These are phyloP conservation scores for Dimorphilus gyrociliatus DNA, from an alignment of 2,888 invertebrate species.

Conservation along the genomic window DNA sequence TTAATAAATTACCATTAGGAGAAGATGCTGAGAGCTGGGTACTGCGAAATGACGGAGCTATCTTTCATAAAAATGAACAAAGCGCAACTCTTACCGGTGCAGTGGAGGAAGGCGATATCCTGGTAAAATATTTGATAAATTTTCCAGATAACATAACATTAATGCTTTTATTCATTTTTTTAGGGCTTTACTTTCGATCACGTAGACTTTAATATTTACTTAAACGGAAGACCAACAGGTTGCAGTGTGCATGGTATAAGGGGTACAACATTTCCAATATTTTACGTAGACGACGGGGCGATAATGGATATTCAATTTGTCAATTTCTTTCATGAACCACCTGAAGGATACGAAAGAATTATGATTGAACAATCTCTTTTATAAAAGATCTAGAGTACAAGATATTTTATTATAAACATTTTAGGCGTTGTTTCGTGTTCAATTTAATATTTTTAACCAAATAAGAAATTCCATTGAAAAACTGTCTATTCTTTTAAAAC, in stretches of 20 bases:
- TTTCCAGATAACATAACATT: background rate
- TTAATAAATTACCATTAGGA: constrained; percentile 72
- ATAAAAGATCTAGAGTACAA: too few species aligned
- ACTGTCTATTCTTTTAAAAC: too few species aligned
- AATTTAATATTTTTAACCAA: too few species aligned
- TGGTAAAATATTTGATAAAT: constrained; percentile 41
- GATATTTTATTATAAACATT: too few species aligned
- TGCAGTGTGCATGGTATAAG: constrained; percentile 69
- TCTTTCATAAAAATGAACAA: constrained; percentile 66
- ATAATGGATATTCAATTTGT: constrained; percentile 83
- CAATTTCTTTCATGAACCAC: constrained; percentile 62
- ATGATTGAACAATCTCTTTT: too few species aligned
- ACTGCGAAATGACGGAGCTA: constrained; percentile 68
- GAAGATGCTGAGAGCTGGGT: constrained; percentile 79
- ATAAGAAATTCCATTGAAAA: too few species aligned
- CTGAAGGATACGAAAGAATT: too few species aligned
- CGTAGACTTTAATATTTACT: constrained; percentile 78
- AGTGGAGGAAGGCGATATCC: constrained; percentile 78
- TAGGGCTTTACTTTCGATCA: constrained; percentile 87
- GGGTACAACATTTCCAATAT: constrained; percentile 69
- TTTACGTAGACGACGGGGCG: constrained; percentile 91
- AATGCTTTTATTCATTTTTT: constrained; percentile 12
- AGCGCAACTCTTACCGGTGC: constrained; percentile 49
- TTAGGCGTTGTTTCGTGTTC: too few species aligned
- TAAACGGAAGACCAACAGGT: constrained; percentile 75